Conservation (phyloP, 2,113 vertebrate genomes). For the Bathybates hornii region DNA sequence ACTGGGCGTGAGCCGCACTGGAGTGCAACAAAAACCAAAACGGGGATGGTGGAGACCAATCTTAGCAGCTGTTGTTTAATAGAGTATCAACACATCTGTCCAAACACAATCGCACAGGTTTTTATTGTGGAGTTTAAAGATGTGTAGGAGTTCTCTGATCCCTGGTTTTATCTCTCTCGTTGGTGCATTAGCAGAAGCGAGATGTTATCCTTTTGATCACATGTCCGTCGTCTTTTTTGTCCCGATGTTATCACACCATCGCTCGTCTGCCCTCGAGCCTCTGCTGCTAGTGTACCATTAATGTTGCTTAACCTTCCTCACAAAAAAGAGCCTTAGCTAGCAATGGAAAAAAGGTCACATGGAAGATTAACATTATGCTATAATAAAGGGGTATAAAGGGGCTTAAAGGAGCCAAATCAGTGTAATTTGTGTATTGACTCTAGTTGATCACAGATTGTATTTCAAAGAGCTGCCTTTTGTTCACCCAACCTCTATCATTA, state of each 20-base stretch:
- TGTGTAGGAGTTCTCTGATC: slow-evolving; percentile 3
- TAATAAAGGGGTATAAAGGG: background rate
- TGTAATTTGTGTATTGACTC: slow-evolving; percentile 36
- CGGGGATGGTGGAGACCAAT: background rate
- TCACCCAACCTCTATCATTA: slow-evolving; percentile 43
- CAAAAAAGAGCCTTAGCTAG: background rate
- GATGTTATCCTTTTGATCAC: background rate
- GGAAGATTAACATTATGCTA: slow-evolving; percentile 5
- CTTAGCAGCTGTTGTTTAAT: background rate
- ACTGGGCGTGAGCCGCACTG: background rate
- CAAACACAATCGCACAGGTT: background rate
- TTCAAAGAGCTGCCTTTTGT: slow-evolving; percentile 48
- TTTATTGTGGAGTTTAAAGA: background rate
- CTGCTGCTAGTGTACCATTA: background rate
- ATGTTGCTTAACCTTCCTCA: background rate
- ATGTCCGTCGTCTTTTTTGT: background rate
- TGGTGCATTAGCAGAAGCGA: background rate
- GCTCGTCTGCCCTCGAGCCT: background rate
- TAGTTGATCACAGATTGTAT: slow-evolving; percentile 34
- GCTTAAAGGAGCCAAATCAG: slow-evolving; percentile 11
- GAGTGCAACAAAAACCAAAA: background rate
- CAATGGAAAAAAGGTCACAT: slow-evolving; percentile 1
- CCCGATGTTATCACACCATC: background rate
- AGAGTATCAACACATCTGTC: background rate
- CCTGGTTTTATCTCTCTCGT: background rate